A percentile compares a stretch with the other conserved stretches of the same genome.
Conservation (phyloP, 2,797 vertebrate species). For the Graptemys geographica region DNA sequence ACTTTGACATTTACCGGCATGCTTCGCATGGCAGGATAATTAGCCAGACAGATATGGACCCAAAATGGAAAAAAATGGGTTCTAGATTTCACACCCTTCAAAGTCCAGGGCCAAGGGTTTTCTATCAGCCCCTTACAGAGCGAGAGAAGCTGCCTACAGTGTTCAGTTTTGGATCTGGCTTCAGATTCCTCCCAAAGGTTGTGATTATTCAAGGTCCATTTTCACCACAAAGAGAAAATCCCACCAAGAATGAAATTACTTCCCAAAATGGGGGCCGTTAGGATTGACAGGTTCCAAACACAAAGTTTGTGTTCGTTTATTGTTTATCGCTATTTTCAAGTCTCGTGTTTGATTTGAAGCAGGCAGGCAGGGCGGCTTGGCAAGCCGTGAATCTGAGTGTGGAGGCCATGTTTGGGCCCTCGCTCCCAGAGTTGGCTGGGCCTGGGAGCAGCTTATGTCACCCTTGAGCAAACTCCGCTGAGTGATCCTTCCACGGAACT, state of each 20-base stretch:
- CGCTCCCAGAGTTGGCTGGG: neutral
- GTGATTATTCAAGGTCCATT: neutral
- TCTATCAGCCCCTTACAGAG: neutral
- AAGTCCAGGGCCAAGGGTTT: neutral
- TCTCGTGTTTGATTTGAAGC: neutral
- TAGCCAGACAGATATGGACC: neutral
- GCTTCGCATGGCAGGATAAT: neutral
- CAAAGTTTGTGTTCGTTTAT: neutral
- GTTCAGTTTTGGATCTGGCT: neutral
- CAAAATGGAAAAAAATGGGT: neutral
- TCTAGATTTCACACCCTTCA: neutral
- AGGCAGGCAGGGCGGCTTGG: neutral
- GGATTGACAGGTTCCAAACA: neutral
- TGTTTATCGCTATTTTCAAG: neutral
- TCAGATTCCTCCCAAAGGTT: neutral
- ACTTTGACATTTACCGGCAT: neutral
- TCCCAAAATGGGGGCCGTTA: neutral
- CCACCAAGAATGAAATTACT: neutral
- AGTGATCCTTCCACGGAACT: neutral
- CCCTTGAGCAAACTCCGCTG: neutral
- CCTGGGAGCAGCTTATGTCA: neutral
- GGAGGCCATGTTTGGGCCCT: neutral
- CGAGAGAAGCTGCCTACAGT: neutral
- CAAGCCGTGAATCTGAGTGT: neutral
- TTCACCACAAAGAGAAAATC: neutral